Evolutionary conservation across 2,888 invertebrate genomes (phyloP), one percentile per base, ranked within the genome.

Genomic region (Athrips mouffetella): DNA sequence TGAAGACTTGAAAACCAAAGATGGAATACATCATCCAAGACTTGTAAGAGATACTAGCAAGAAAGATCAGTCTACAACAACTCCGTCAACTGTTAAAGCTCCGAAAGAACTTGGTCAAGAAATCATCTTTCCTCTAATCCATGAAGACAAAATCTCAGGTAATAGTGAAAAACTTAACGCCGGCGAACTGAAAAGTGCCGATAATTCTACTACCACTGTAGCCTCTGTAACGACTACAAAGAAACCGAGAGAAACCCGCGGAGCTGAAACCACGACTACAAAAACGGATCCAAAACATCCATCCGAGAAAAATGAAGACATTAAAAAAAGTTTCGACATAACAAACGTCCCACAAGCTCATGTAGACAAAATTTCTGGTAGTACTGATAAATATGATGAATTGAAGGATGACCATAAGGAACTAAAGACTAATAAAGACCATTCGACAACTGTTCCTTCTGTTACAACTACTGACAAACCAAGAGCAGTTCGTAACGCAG

Each of bases 41-140:
- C 29, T 29, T 2, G 29, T 8, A 3, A 42, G 42, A 42, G 42
- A 42, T 16, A 23, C 23, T 7, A 18, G 18, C 13, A 47, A 41
- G 20, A 1, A 30, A 51, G 33, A 21, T 21, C 35, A 37, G 10
- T 15, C 25, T 8, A 40, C 23, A 40, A 40, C 25, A 40, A 25
- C 18, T 11, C 21, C 37, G 4, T 11, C 37, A 21, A 37, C 37
- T 20, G 11, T 4, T 7, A 18, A 21, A n/a, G 11, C 37, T 21
- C 11, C 21, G 1, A 35, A 35, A 35, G 37, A 37, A n/a, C n/a
- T 11, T 11, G 31, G 13, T 1, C 37, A 18, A 21, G 37, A n/a
- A 20, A 18, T 21, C 5, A 21, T 18, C 21, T 37, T 11, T 18
- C 37, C 37, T 6, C 37, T 21, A 7, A 21, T 3, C 11, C 21